Conservation (phyloP, 2,888 invertebrate genomes). For the Hyalella azteca region DNA sequence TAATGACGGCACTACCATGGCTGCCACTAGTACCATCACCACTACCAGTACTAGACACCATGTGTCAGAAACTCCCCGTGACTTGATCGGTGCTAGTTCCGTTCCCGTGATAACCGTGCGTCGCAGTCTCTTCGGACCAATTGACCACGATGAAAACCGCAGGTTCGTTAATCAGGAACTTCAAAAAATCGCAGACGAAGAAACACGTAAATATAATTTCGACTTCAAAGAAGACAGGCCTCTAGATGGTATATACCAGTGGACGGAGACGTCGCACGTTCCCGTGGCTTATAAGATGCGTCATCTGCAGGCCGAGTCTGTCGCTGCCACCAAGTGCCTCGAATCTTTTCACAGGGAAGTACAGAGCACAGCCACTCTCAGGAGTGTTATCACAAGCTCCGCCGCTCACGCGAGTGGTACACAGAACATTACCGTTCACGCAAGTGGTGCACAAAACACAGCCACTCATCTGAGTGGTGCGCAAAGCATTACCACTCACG, state of each 20-base stretch:
- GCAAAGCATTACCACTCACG: not conserved
- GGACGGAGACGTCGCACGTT: conserved; percentile 43
- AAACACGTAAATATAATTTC: conserved; percentile 50
- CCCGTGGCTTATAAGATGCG: conserved; percentile 52
- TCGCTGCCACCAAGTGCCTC: not conserved
- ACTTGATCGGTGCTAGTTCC: not conserved
- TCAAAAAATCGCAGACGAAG: conserved; percentile 44
- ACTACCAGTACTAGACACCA: conserved; percentile 2
- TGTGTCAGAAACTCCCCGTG: not conserved
- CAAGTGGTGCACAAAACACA: too few species aligned
- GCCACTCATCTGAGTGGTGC: too few species aligned
- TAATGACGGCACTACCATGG: conserved; percentile 30
- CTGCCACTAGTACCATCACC: conserved; percentile 11
- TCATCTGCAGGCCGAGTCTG: not conserved
- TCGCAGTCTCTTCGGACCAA: conserved; percentile 50
- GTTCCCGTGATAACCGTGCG: conserved; percentile 41
- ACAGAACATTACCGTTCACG: not conserved
- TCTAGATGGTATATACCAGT: conserved; percentile 49
- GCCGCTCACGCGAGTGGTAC: not conserved
- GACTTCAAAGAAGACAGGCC: conserved; percentile 51
- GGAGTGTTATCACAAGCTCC: not conserved
- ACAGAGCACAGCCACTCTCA: not conserved
- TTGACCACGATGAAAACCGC: conserved; percentile 52
- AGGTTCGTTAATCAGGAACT: conserved; percentile 53
- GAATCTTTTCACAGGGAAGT: not conserved